Evolutionary conservation across 2,113 vertebrate species (phyloP).

Genomic region (Dinomys branickii): DNA sequence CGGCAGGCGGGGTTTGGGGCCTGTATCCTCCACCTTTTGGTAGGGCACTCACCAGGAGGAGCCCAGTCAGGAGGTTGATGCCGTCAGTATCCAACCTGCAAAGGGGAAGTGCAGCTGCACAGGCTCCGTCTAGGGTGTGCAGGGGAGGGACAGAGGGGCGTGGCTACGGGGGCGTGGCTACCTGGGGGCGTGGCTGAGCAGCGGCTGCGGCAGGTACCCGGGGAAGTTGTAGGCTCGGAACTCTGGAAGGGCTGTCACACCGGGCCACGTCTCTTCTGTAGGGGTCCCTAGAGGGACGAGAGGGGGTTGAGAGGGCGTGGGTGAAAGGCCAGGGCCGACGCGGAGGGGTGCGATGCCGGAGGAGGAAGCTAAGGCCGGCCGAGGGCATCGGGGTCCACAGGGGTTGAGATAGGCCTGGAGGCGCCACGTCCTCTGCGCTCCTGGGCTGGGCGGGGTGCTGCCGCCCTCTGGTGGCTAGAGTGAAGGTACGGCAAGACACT

Average conservation of each 20-base stretch:
- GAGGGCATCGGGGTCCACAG: background rate
- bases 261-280: constrained; percentile 94
- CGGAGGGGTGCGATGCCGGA: background rate
- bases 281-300: constrained; percentile 90
- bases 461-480: constrained; percentile 79
- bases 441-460: background rate
- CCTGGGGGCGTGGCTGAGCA: constrained; percentile 96
- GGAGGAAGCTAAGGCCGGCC: background rate
- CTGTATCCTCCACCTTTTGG: rapidly evolving
- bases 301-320: background rate
- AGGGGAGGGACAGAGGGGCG: background rate
- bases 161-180: constrained; percentile 74
- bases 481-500: constrained; percentile 63
- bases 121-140: background rate
- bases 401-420: rapidly evolving
- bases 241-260: constrained; percentile 91
- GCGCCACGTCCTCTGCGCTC: rapidly evolving
- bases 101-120: background rate
- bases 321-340: background rate
- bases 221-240: constrained; percentile 93
- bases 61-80: constrained; percentile 90
- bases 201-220: constrained; percentile 90
- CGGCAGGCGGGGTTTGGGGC: rapidly evolving
- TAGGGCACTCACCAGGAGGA: constrained; percentile 90
- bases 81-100: constrained; percentile 95